phyloP scores from a whole-genome alignment of 2,797 vertebrate species.

The Pempheris klunzingeri region DNA sequence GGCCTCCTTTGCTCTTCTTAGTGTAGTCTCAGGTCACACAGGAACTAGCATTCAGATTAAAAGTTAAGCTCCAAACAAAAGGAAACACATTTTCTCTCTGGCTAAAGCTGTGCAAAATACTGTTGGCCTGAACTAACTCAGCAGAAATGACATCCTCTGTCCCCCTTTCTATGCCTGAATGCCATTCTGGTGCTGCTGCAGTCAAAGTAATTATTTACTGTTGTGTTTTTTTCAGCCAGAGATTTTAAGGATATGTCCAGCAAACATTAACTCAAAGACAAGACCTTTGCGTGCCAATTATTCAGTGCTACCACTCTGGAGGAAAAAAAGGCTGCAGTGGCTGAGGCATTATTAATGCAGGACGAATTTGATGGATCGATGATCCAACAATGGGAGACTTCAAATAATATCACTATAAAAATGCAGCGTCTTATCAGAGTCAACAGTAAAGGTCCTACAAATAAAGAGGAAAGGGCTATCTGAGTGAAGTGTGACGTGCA shows the following conservation, averaged over 20 bases:
- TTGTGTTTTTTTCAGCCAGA: constrained; percentile 8
- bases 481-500: constrained; percentile 37
- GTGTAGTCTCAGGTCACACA: too few species aligned
- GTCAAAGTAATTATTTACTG: constrained; percentile 21
- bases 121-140: neutral
- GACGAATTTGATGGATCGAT: constrained; percentile 18
- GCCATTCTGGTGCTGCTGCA: neutral
- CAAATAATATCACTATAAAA: constrained; percentile 29
- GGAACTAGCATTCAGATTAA: neutral
- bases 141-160: neutral
- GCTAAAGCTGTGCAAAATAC: neutral
- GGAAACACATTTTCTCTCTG: neutral
- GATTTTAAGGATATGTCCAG: neutral
- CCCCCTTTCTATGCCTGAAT: constrained; percentile 21
- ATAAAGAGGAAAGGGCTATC: constrained; percentile 32
- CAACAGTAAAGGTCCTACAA: constrained; percentile 31
- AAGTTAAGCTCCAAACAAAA: neutral
- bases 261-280: constrained; percentile 31
- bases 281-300: constrained; percentile 12
- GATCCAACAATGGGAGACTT: constrained; percentile 7
- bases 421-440: constrained; percentile 19
- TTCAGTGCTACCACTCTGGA: constrained; percentile 26
- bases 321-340: constrained; percentile 16
- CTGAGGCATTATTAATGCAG: constrained; percentile 26
- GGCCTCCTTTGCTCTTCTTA: too few species aligned